These are phyloP conservation scores for Intellagama lesueurii DNA, from an alignment of 2,797 vertebrate species.

Conservation along the genomic window DNA sequence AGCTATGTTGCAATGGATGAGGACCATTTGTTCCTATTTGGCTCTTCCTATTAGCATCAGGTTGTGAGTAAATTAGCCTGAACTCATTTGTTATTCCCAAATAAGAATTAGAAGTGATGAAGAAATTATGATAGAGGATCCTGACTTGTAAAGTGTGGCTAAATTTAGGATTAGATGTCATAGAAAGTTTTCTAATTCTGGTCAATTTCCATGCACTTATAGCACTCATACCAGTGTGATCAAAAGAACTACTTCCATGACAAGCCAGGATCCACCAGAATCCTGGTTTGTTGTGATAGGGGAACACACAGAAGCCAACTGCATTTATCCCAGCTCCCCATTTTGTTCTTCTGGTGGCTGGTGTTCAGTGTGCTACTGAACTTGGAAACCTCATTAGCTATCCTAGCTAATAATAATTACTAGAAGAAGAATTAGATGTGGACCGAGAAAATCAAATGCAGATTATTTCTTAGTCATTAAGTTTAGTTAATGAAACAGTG, in stretches of 20 bases:
- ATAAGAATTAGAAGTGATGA: background rate
- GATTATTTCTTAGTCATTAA: background rate
- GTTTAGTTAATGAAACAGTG: background rate
- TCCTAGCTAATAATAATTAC: background rate
- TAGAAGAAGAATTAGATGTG: background rate
- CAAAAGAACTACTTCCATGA: background rate
- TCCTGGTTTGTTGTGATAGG: background rate
- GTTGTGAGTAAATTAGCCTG: background rate
- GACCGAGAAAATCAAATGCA: background rate
- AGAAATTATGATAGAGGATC: background rate
- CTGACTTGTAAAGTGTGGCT: background rate
- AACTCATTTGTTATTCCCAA: background rate
- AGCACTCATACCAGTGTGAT: background rate
- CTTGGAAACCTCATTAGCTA: background rate
- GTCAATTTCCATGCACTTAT: background rate
- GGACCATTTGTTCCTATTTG: background rate
- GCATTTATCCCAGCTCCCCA: background rate
- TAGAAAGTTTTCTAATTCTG: background rate
- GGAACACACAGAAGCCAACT: background rate
- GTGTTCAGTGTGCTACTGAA: background rate
- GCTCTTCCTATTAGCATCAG: background rate
- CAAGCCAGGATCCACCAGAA: background rate
- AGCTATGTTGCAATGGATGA: background rate
- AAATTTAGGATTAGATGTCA: background rate
- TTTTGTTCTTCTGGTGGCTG: background rate